Conservation (phyloP, 2,888 invertebrate genomes). For the Lamproptera curius region DNA sequence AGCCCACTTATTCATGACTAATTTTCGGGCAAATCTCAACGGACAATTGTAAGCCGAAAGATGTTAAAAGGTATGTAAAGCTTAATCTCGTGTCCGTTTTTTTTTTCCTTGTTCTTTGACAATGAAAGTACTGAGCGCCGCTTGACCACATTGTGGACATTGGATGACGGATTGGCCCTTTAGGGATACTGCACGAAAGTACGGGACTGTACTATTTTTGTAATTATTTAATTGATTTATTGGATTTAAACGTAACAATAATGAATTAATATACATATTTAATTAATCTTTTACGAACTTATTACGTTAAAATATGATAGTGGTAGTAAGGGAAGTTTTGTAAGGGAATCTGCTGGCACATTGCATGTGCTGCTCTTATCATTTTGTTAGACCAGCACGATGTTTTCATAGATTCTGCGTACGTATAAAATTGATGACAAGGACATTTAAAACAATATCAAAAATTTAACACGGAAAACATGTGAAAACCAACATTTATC, state of each 20-base stretch:
- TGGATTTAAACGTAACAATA: background rate
- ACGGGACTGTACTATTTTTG: slow-evolving; percentile 15
- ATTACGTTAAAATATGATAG: no score
- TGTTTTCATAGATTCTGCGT: no score
- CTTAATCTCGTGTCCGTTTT: slow-evolving; percentile 64
- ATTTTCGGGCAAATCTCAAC: slow-evolving; percentile 52
- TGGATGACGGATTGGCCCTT: slow-evolving; percentile 32
- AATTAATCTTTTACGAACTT: no score
- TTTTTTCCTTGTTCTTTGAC: slow-evolving; percentile 36
- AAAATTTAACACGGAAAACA: no score
- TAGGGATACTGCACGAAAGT: slow-evolving; percentile 35
- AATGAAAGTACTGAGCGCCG: slow-evolving; percentile 38
- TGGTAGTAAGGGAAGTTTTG: no score
- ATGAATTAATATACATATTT: no score
- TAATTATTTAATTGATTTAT: background rate
- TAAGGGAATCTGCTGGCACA: no score
- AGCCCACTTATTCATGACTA: slow-evolving; percentile 68
- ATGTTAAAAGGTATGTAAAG: slow-evolving; percentile 42
- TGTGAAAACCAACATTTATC: background rate
- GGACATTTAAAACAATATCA: no score
- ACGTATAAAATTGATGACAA: no score
- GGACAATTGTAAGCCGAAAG: slow-evolving; percentile 42
- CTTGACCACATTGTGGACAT: slow-evolving; percentile 63
- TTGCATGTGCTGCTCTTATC: no score
- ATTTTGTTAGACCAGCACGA: no score